phyloP scores from a whole-genome alignment of 2,888 invertebrate species.

The Drosophila austrosaltans region DNA sequence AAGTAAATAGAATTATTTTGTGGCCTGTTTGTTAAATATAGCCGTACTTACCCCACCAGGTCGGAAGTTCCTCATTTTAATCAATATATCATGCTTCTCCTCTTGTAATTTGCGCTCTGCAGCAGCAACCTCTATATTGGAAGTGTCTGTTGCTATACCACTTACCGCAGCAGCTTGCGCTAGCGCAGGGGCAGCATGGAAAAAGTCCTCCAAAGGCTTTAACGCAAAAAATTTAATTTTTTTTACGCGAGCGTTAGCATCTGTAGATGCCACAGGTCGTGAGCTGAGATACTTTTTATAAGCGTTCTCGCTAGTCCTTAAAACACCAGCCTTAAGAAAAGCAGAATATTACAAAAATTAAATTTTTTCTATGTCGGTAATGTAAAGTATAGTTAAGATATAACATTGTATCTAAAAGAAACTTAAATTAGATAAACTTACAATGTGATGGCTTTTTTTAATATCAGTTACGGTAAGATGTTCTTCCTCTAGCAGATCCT shows the following conservation, averaged over 20 bases:
- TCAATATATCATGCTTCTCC: conserved; percentile 80
- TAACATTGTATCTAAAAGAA: not conserved
- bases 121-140: conserved; percentile 63
- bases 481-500: conserved; percentile 91
- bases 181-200: conserved; percentile 68
- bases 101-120: conserved; percentile 78
- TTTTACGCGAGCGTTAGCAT: conserved; percentile 94
- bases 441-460: conserved; percentile 91
- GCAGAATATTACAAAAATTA: not conserved
- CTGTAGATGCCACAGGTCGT: conserved; percentile 93
- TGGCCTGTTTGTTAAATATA: not conserved
- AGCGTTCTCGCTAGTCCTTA: conserved; percentile 92
- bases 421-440: conserved; percentile 77
- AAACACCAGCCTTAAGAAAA: conserved; percentile 85
- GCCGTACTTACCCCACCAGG: conserved; percentile 78
- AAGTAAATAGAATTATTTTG: not conserved
- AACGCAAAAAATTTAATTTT: conserved; percentile 88
- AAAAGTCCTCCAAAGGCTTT: conserved; percentile 81
- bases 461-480: conserved; percentile 90
- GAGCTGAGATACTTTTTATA: conserved; percentile 95
- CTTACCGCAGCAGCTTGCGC: conserved; percentile 83
- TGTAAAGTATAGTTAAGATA: too few relatives aligned
- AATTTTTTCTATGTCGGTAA: too few relatives aligned
- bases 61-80: conserved; percentile 81
- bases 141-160: conserved; percentile 85